Base-by-base conservation (phyloP, 2,797 vertebrate genomes). In the Malurus splendens region DNA sequence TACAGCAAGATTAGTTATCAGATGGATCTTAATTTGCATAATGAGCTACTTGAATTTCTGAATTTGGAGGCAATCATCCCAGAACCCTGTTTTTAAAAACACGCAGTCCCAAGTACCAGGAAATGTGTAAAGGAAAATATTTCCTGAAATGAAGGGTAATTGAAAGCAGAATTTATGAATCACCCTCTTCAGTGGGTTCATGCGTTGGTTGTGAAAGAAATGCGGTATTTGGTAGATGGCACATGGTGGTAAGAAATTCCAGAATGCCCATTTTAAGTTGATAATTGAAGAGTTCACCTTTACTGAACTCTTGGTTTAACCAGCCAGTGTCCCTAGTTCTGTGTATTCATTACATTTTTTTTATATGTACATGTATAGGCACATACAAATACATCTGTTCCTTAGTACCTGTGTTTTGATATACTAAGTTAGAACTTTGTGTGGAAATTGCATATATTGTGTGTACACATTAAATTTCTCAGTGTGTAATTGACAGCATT, bases 11-110 rank as follows among this genome's bases (percentile, higher is more conserved):
- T 94, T 77, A 74, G 57, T 90, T 91, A 93, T 83, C 57, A 87
- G 51, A 87, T 73, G 42, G 52, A 70, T 57, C 13, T 91, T 93
- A 39, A 92, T 94, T 95, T 95, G 8, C 79, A 82, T 95, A 94
- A 95, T 90, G 48, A 94, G 24, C 44, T 93, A 84, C 94, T 67
- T 84, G 56, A 87, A 56, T 87, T 93, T 84, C 56, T 59, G 89
- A 81, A 64, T 73, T 50, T 92, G 47, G 47, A 93, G 94, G 66
- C 68, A 93, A 30, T 93, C 36, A 76, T 85, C 57, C 42, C 10
- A 38, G 78, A 85, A 83, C 32, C 30, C 93, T 91, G 27, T 38
- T 88, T 86, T 38, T 89, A 22, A 87, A 73, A 71, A 72, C 10
- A 27, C 7, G 1, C 3, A 12, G 48, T 50, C 32, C n/a, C 45